phyloP scores from a whole-genome alignment of 2,888 invertebrate genomes.

The Eristalis intricaria region DNA sequence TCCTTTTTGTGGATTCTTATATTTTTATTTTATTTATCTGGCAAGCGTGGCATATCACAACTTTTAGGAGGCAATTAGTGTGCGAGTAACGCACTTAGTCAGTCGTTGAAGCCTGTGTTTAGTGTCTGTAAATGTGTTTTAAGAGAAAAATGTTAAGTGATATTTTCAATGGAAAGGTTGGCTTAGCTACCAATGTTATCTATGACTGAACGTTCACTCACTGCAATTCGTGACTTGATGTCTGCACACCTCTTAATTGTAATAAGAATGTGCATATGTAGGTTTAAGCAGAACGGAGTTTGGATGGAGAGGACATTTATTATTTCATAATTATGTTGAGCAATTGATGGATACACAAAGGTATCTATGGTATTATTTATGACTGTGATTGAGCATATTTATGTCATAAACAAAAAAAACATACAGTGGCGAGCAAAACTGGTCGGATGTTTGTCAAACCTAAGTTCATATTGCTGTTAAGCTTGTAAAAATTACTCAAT shows the following conservation, averaged over 20 bases:
- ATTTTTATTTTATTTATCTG: too few species aligned
- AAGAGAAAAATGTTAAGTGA: too few species aligned
- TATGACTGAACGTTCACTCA: neutral
- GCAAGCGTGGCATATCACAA: neutral
- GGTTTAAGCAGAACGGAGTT: neutral
- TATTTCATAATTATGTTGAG: neutral
- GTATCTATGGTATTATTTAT: too few species aligned
- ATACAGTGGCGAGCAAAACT: too few species aligned
- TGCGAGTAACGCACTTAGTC: neutral
- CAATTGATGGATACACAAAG: too few species aligned
- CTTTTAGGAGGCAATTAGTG: neutral
- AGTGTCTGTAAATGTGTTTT: neutral
- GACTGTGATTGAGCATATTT: too few species aligned
- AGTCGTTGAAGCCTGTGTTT: neutral
- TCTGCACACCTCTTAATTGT: neutral
- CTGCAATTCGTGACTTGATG: neutral
- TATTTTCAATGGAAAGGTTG: too few species aligned
- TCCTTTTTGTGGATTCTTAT: too few species aligned
- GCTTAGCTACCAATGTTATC: neutral
- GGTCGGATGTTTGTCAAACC: too few species aligned
- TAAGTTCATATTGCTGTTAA: too few species aligned
- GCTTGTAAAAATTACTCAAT: too few species aligned
- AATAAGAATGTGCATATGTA: neutral
- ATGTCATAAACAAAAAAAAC: too few species aligned
- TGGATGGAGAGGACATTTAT: neutral